Conservation (phyloP, 2,797 vertebrate species). For the Enteromius afrohamiltoni region DNA sequence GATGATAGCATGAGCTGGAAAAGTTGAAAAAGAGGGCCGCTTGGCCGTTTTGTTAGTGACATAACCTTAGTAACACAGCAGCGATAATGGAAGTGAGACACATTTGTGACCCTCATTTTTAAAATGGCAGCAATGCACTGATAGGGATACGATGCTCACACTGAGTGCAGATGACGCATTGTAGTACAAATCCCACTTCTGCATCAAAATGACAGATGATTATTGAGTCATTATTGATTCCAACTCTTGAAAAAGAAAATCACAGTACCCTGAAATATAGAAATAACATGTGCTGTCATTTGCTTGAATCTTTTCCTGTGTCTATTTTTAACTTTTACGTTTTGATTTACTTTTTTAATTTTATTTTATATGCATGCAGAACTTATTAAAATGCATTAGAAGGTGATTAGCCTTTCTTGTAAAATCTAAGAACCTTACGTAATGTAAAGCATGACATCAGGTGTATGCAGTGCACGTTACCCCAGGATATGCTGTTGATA, state of each 20-base stretch:
- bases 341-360: conserved; percentile 15
- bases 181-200: conserved; percentile 9
- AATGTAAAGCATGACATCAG: conserved; percentile 20
- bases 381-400: conserved; percentile 30
- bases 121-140: neutral
- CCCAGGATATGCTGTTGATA: conserved; percentile 18
- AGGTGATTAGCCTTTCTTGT: conserved; percentile 18
- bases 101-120: conserved; percentile 7
- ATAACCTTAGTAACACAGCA: neutral
- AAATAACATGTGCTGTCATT: neutral
- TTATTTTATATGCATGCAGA: neutral
- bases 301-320: neutral
- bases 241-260: neutral
- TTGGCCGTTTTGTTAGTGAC: neutral
- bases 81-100: neutral
- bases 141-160: neutral
- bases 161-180: neutral
- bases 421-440: neutral
- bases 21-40: neutral
- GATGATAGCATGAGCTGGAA: conserved; percentile 13
- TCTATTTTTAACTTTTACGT: neutral
- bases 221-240: conserved; percentile 11
- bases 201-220: conserved; percentile 5
- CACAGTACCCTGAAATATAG: neutral
- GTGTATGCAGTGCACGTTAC: neutral